Percentiles rank a stretch among this genome's conserved stretches.
These are phyloP conservation scores for Limnephilus lunatus DNA, from an alignment of 2,888 invertebrate species.

Conservation along the genomic window DNA sequence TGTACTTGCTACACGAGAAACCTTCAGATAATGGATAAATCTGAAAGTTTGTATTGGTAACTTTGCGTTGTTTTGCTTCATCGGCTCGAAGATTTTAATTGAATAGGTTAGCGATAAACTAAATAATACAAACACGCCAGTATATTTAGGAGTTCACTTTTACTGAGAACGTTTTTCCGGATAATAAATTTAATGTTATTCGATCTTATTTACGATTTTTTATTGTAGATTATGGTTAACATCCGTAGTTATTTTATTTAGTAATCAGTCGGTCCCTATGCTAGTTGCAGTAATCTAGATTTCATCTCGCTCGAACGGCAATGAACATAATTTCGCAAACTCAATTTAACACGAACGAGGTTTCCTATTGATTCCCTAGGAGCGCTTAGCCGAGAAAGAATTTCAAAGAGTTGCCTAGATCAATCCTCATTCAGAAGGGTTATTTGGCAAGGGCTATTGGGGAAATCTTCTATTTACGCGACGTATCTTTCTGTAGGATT, in stretches of 20 bases:
- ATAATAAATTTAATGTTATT: too few species aligned
- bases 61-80: not conserved
- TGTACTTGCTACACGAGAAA: not conserved
- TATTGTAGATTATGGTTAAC: not conserved
- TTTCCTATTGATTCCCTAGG: slow-evolving; percentile 12
- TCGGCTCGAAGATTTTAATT: not conserved
- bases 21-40: not conserved
- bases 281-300: slow-evolving; percentile 44
- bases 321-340: slow-evolving; percentile 48
- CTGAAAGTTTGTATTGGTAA: not conserved
- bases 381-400: slow-evolving; percentile 41
- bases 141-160: not conserved
- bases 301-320: slow-evolving; percentile 39
- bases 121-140: not conserved
- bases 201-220: not conserved
- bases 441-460: slow-evolving; percentile 51
- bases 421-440: slow-evolving; percentile 59
- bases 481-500: slow-evolving; percentile 59
- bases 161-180: too few species aligned
- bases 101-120: not conserved
- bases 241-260: not conserved
- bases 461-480: slow-evolving; percentile 60
- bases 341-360: slow-evolving; percentile 52
- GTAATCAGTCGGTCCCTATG: not conserved
- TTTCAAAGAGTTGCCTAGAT: slow-evolving; percentile 51